Evolutionary conservation across 2,797 vertebrate species (phyloP), one percentile per base, ranked within the genome.

Genomic region (Liparis tanakae): DNA sequence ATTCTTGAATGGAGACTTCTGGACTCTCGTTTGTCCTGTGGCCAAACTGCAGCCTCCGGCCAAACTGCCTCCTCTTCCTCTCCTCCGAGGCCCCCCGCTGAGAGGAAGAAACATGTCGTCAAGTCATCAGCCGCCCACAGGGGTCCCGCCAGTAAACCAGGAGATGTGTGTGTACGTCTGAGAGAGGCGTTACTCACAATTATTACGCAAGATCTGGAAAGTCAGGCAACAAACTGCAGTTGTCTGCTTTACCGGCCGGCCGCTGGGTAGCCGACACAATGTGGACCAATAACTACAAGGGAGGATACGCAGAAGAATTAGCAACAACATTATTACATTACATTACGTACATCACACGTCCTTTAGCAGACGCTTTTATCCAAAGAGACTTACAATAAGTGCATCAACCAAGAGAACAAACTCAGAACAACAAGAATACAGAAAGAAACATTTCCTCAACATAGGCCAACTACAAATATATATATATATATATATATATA

Each of bases 91-190:
- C 33, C 80, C 84, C 93, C 92, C 75, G 75, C 89, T 83, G 81
- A 84, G 88, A 93, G 88, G 91, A 93, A 91, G 90, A 86, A 73
- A 70, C 89, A 67, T 79, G 85, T 85, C 88, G 81, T 86, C 79
- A 86, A 70, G 88, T 74, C 85, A 67, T 92, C 88, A 88, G 57
- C 48, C 55, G 81, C 68, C 88, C 61, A 58, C 86, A 78, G 91
- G 92, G 83, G 78, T 64, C 34, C 83, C 41, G 64, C 71, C 73
- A 48, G 33, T 77, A 80, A 85, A 80, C 18, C 5, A 1, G 59
- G 3, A n/a, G 18, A 64, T 75, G 39, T 78, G 68, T 75, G 39
- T 78, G 68, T 51, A 51, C 51, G 39, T 25, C 46, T 64, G 59
- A 37, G 59, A 71, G 56, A 10, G 9, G 44, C 48, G 18, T 79